Conservation (phyloP, 2,113 vertebrate species). For the Oceanites oceanicus region DNA sequence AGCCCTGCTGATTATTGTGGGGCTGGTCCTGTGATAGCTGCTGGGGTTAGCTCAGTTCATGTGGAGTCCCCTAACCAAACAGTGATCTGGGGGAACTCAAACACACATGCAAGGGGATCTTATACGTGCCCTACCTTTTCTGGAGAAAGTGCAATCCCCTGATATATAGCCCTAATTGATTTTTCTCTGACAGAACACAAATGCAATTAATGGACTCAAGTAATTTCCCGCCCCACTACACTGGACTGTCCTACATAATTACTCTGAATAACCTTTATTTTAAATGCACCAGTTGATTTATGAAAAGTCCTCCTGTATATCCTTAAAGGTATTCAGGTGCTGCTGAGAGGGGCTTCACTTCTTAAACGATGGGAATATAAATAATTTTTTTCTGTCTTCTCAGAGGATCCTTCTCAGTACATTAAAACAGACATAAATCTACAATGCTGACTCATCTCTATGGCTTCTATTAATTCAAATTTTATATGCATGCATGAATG, state of each 20-base stretch:
- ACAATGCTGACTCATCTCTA: neutral
- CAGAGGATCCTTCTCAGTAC: neutral
- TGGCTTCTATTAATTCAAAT: neutral
- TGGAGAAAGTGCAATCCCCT: neutral
- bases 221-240: neutral
- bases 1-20: neutral
- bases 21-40: neutral
- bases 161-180: neutral
- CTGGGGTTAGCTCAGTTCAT: neutral
- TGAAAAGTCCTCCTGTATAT: neutral
- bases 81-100: neutral
- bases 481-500: neutral
- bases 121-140: neutral
- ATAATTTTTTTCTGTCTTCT: neutral
- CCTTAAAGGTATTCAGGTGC: neutral
- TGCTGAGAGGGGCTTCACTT: neutral
- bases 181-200: neutral
- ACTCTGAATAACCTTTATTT: slow-evolving; percentile 24
- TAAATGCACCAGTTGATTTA: neutral
- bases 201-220: slow-evolving; percentile 1
- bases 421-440: neutral
- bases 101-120: neutral
- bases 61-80: neutral
- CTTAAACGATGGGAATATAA: neutral
- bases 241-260: neutral